Evolutionary conservation across 92 coral and sea anemone species (phyloP), one percentile per base, ranked within the genome.

Genomic region (Diadumene lineata): DNA sequence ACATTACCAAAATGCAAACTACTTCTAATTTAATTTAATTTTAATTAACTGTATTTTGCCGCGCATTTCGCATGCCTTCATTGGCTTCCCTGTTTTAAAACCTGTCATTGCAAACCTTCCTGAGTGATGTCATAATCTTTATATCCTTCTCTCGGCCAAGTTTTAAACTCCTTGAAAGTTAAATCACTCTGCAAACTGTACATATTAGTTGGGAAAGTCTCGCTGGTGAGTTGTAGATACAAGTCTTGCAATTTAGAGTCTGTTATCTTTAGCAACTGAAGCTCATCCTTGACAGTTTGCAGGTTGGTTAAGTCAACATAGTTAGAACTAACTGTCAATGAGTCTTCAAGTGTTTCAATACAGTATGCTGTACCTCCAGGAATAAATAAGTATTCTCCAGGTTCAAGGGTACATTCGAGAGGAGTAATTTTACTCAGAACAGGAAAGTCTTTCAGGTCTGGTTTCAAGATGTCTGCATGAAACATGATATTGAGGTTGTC

Each of bases 341-440:
- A 87, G 64, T 87, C 92, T 10, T 87, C 92, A 58, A 87, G 82
- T 64, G 85, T 83, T 83, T 87, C 92, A 64, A 79, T 84, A 51
- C 72, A 71, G 69, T 87, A 88, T 50, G 92, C 82, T 11, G 85
- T 78, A 43, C 92, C 92, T 46, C 74, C 60, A 16, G 92, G 92
- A 10, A 83, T 88, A 69, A 87, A 87, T 24, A 87, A 79, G 10
- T 82, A 31, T 57, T 87, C 92, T 19, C 92, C 88, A 32, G 92
- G 88, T 19, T 87, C 82, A 28, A 87, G 66, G 11, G 65, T 53
- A 22, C 92, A 87, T 48, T 83, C 88, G 11, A 60, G 50, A 10
- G 88, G 88, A 1, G 82, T 78, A 67, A 83, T 55, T 31, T 51
- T 73, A 50, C 79, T 68, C 13, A 87, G 78, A n/a, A 87, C 81